A percentile compares a stretch with the other conserved stretches of the same genome.
These are phyloP conservation scores for Spisula solida DNA, from an alignment of 2,888 invertebrate genomes.

Conservation along the genomic window DNA sequence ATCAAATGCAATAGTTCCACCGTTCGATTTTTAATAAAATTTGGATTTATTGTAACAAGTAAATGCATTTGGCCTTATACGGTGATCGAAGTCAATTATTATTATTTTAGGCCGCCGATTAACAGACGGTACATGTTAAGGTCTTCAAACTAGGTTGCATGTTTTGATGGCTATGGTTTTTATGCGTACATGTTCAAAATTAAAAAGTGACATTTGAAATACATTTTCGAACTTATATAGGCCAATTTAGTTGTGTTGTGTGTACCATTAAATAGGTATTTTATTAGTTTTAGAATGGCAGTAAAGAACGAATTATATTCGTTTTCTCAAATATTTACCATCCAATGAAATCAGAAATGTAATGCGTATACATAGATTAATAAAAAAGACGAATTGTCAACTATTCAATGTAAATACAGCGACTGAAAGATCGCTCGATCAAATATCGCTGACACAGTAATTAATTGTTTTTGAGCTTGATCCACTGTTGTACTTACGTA, in stretches of 20 bases:
- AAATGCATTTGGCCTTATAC: no score
- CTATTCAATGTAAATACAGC: background rate
- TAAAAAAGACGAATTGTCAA: background rate
- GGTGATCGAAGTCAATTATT: no score
- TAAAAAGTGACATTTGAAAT: background rate
- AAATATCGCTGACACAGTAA: background rate
- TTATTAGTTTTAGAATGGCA: slow-evolving; percentile 1
- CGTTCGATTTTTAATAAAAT: no score
- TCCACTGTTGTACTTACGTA: no score
- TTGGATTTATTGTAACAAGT: no score
- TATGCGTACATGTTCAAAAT: background rate
- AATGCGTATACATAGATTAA: background rate
- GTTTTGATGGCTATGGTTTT: background rate
- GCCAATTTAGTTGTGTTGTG: background rate
- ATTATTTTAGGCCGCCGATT: no score
- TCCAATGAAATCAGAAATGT: background rate
- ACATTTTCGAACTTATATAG: background rate
- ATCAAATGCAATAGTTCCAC: no score
- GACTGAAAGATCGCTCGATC: slow-evolving; percentile 6
- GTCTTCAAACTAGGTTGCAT: background rate
- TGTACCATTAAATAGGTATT: background rate
- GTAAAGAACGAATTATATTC: background rate
- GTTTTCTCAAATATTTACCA: slow-evolving; percentile 16
- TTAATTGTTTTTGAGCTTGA: no score
- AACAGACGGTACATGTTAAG: no score